Evolutionary conservation across 2,797 vertebrate genomes (phyloP).

Genomic region (Brachyrhaphis roseni): DNA sequence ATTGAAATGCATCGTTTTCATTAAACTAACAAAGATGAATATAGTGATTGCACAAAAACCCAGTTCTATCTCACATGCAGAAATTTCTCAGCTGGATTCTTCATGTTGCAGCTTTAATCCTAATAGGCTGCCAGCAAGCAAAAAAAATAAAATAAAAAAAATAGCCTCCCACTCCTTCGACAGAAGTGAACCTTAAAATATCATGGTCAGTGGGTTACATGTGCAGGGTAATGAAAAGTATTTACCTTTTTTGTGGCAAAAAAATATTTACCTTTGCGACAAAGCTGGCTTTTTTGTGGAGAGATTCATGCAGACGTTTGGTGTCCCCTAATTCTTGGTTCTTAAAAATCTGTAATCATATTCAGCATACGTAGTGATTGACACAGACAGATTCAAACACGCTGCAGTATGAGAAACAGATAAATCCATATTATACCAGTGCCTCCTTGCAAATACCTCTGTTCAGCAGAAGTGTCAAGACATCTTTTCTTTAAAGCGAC

Average conservation of each 20-base stretch:
- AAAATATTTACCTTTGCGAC: constrained; percentile 14
- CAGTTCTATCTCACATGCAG: constrained; percentile 39
- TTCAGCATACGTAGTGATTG: neutral
- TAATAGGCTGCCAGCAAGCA: constrained; percentile 60
- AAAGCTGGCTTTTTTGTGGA: neutral
- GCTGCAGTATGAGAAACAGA: neutral
- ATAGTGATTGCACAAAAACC: neutral
- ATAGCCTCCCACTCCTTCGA: constrained; percentile 66
- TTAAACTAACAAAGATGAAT: neutral
- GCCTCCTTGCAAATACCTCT: constrained; percentile 30
- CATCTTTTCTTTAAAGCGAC: constrained; percentile 50
- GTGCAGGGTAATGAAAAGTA: constrained; percentile 32
- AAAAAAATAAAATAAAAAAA: constrained; percentile 30
- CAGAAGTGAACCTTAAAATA: constrained; percentile 69
- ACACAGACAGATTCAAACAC: neutral
- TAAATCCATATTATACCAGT: neutral
- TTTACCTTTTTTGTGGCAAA: constrained; percentile 31
- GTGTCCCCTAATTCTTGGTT: no score
- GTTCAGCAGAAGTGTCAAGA: constrained; percentile 40
- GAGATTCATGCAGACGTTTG: neutral
- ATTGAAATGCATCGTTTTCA: neutral
- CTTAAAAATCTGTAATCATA: neutral
- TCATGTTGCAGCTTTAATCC: constrained; percentile 69
- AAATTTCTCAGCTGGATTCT: constrained; percentile 43
- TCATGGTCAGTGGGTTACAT: constrained; percentile 51